phyloP scores from a whole-genome alignment of 2,888 invertebrate species.

The Maniola hyperantus region DNA sequence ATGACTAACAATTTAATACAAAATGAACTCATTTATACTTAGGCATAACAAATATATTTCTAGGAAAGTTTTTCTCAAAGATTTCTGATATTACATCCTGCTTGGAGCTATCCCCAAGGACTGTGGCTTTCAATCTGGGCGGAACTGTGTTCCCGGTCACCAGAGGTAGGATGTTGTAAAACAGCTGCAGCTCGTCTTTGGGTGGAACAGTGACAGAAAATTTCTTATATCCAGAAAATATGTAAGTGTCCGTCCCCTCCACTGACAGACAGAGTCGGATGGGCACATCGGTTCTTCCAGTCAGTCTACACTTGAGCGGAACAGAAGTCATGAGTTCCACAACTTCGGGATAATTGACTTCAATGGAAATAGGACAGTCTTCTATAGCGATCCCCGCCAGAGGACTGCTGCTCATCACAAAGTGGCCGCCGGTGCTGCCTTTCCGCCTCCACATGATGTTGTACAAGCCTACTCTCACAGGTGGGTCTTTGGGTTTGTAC shows the following conservation, averaged over 20 bases:
- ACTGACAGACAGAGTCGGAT: conserved; percentile 88
- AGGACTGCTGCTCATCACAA: conserved; percentile 81
- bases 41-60: conserved; percentile 80
- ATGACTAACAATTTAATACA: conserved; percentile 54
- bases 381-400: conserved; percentile 82
- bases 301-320: conserved; percentile 86
- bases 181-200: conserved; percentile 82
- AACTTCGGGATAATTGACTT: conserved; percentile 86
- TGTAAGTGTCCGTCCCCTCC: conserved; percentile 94
- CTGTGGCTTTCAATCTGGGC: conserved; percentile 82
- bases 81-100: conserved; percentile 73
- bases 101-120: conserved; percentile 67
- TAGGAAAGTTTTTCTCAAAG: conserved; percentile 77
- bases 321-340: conserved; percentile 89
- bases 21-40: conserved; percentile 74
- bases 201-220: conserved; percentile 84
- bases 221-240: conserved; percentile 97
- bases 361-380: conserved; percentile 83
- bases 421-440: conserved; percentile 53
- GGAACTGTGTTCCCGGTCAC: conserved; percentile 88
- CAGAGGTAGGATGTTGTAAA: conserved; percentile 91
- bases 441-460: conserved; percentile 75
- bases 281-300: conserved; percentile 87
- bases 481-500: conserved; percentile 69
- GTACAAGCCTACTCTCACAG: conserved; percentile 71